Evolutionary conservation across 2,797 vertebrate species (phyloP).

Genomic region (Pseudochirops cupreus): DNA sequence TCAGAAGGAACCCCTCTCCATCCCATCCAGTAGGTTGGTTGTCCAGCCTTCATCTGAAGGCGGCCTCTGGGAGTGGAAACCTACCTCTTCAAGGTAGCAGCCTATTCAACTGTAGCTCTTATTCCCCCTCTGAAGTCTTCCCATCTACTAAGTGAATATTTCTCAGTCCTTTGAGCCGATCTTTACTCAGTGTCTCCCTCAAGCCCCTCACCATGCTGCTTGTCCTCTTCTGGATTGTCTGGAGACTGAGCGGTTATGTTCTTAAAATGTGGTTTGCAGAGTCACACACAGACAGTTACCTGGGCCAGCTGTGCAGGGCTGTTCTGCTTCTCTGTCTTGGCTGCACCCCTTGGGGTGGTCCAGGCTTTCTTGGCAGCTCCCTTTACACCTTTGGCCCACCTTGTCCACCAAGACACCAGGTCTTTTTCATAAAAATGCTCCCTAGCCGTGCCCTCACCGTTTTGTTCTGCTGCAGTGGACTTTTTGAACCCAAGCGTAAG

Average conservation of each 20-base stretch:
- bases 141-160: not conserved
- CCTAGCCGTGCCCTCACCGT: not conserved
- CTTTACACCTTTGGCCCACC: not conserved
- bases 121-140: not conserved
- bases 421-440: not conserved
- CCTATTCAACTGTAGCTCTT: not conserved
- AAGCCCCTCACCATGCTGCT: not conserved
- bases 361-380: not conserved
- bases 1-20: not conserved
- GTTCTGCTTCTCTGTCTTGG: not conserved
- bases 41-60: not conserved
- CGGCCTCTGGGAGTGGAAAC: not conserved
- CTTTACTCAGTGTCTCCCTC: not conserved
- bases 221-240: not conserved
- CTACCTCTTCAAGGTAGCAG: not conserved
- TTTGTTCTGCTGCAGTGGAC: not conserved
- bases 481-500: not conserved
- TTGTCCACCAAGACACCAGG: not conserved
- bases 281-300: fast-evolving
- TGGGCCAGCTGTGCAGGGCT: too few relatives aligned
- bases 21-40: not conserved
- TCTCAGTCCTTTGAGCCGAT: not conserved
- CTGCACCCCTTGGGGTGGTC: not conserved
- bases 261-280: not conserved
- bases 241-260: not conserved